Evolutionary conservation across 2,113 vertebrate species (phyloP).

Genomic region (Sorex fumeus): DNA sequence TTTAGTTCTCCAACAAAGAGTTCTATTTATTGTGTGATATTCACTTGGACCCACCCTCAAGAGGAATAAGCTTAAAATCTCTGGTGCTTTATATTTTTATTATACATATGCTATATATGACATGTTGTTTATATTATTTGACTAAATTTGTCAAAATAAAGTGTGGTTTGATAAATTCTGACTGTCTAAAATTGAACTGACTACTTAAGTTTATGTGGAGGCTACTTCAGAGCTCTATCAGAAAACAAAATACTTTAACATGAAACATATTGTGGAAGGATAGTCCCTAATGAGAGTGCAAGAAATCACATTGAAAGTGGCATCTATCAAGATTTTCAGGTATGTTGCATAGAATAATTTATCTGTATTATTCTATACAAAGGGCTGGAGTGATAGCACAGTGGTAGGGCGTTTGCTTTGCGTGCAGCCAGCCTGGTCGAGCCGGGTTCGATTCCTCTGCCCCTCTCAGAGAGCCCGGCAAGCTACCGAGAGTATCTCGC

Average conservation of each 20-base stretch:
- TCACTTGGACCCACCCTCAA: background rate
- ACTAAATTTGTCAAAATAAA: slow-evolving; percentile 9
- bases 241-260: background rate
- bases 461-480: no score
- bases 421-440: no score
- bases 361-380: background rate
- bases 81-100: no score
- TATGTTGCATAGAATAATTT: background rate
- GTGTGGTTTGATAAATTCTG: background rate
- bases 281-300: background rate
- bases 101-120: no score
- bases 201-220: background rate
- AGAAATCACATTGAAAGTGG: background rate
- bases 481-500: no score
- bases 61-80: background rate
- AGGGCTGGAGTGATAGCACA: no score
- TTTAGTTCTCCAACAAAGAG: background rate
- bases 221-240: background rate
- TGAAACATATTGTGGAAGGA: background rate
- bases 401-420: no score
- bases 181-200: background rate
- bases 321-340: background rate
- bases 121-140: background rate
- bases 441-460: no score
- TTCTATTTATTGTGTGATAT: background rate